Percentiles rank a stretch among this genome's conserved stretches.
These are phyloP conservation scores for Pycnomerus fuliginosus DNA, from an alignment of 2,888 invertebrate genomes.

Conservation along the genomic window DNA sequence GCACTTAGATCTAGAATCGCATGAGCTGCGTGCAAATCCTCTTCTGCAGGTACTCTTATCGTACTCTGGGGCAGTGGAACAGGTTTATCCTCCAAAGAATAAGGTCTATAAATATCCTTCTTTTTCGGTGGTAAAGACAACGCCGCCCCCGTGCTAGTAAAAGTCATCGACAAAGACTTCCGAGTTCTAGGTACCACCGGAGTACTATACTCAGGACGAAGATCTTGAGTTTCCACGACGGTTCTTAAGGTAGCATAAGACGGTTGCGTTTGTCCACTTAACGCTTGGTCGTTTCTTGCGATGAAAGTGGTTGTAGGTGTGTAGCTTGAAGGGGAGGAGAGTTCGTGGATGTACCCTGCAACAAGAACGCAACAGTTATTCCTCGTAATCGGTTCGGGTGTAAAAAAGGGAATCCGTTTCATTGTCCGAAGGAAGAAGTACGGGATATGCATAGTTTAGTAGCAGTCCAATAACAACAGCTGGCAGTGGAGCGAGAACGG, in stretches of 20 bases:
- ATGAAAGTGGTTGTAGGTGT: constrained; percentile 76
- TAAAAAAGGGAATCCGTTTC: neutral
- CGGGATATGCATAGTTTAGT: neutral
- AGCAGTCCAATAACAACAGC: neutral
- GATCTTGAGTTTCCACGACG: constrained; percentile 54
- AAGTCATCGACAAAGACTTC: constrained; percentile 80
- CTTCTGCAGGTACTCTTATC: constrained; percentile 68
- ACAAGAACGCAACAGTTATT: constrained; percentile 36
- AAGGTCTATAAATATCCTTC: constrained; percentile 88
- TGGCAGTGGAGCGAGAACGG: neutral
- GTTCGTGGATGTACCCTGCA: constrained; percentile 76
- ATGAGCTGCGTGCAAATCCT: constrained; percentile 84
- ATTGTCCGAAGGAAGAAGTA: neutral
- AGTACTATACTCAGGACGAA: constrained; percentile 46
- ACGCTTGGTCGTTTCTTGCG: constrained; percentile 62
- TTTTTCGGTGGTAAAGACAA: constrained; percentile 85
- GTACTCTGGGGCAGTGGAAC: constrained; percentile 48
- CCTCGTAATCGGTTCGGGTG: neutral
- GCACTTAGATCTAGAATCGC: constrained; percentile 88
- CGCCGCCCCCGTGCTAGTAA: constrained; percentile 81
- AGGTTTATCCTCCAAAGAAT: constrained; percentile 73
- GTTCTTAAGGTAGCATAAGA: constrained; percentile 59
- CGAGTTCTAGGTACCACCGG: constrained; percentile 50
- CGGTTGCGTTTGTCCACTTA: constrained; percentile 47
- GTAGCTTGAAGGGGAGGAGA: constrained; percentile 74